A percentile compares a stretch with the other conserved stretches of the same genome.
These are phyloP conservation scores for Pediacus dermestoides DNA, from an alignment of 2,888 invertebrate genomes.

Conservation along the genomic window DNA sequence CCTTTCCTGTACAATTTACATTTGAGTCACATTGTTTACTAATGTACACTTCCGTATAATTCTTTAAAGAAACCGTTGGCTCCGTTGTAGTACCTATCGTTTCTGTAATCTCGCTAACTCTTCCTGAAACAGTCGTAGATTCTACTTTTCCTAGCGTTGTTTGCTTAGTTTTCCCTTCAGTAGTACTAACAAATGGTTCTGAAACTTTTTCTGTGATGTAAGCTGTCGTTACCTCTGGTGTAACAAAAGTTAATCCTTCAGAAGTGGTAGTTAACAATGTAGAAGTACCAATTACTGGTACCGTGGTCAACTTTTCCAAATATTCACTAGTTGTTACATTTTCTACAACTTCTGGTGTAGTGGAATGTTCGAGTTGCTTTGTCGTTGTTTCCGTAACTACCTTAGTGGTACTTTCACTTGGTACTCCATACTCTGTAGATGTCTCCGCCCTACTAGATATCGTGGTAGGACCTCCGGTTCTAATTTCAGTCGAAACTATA, in stretches of 20 bases:
- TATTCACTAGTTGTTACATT: conserved; percentile 1
- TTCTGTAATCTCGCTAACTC: conserved; percentile 9
- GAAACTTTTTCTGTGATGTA: neutral
- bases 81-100: conserved; percentile 5
- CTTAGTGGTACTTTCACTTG: conserved; percentile 9
- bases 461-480: neutral
- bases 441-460: conserved; percentile 4
- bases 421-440: conserved; percentile 2
- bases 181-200: conserved; percentile 9
- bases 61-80: conserved; percentile 38
- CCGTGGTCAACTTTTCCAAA: conserved; percentile 2
- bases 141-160: conserved; percentile 3
- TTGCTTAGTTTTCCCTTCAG: conserved; percentile 7
- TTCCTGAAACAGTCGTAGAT: neutral
- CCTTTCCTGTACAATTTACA: conserved; percentile 60
- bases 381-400: conserved; percentile 4
- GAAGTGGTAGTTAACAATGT: too few relatives aligned
- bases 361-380: too few relatives aligned
- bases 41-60: conserved; percentile 45
- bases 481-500: neutral
- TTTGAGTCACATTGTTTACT: conserved; percentile 59
- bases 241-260: neutral
- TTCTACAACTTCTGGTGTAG: conserved; percentile 1
- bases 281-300: conserved; percentile 3
- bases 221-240: conserved; percentile 4